Base-by-base conservation (phyloP, 2,888 invertebrate genomes). In the Synergus itoensis region DNA sequence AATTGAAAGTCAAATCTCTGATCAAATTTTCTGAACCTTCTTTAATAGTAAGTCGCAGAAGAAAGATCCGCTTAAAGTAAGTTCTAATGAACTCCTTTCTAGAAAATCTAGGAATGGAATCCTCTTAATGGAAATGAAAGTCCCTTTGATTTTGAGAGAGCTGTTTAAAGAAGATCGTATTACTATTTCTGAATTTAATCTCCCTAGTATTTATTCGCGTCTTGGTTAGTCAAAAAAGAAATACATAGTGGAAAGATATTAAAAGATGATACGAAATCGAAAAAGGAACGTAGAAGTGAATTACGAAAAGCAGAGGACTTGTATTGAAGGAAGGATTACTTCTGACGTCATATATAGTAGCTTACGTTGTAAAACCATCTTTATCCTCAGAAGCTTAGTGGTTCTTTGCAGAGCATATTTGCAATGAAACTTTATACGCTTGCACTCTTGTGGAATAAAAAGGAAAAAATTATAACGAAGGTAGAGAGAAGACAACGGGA, bases 251-350 rank as follows among this genome's bases (percentile, higher is more conserved):
- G 4, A 53, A 73, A 53, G 28, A 48, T 73, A 21, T 73, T 9
- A 4, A 11, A 53, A 16, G 8, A 53, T n/a, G 73, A 36, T 73
- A 12, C n/a, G 3, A 18, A 28, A 73, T 36, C 45, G 28, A 48
- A 69, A 69, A 16, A 18, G 9, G 48, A 28, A 45, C 21, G 28
- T 48, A 73, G 28, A 18, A 60, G 60, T 7, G 21, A 60, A 53
- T 53, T 8, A 5, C 53, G 53, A 53, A 53, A n/a, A 53, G n/a
- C 53, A 16, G n/a, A 7, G 7, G 28, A 53, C 11, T 9, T 36
- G 28, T 73, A 73, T 73, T 73, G 73, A 73, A 36, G 48, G n/a
- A 73, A 45, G 73, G 73, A 73, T 73, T 73, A 73, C n/a, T 11
- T 73, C 9, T 36, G 53, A 73, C 73, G 48, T 73, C 12, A 36